Percentiles rank a stretch among this genome's conserved stretches.
phyloP scores from a whole-genome alignment of 2,797 vertebrate genomes.

The Podarcis lilfordi region DNA sequence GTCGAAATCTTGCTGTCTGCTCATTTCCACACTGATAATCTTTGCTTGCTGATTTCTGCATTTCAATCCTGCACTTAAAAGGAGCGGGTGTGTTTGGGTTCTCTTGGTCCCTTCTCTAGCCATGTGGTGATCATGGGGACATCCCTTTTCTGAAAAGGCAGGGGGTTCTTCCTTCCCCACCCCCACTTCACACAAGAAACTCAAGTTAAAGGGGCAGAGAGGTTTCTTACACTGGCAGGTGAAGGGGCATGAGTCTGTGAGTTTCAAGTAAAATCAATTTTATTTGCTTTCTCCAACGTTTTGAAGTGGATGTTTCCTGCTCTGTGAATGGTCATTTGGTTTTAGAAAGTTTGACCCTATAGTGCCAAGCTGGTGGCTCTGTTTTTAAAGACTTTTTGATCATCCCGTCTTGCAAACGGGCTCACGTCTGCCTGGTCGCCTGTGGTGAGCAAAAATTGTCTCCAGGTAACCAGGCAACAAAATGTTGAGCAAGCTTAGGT shows the following conservation, averaged over 20 bases:
- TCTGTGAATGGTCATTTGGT: not conserved
- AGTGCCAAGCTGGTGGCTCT: not conserved
- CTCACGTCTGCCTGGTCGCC: too few species aligned
- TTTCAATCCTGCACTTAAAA: not conserved
- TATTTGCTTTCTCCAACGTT: not conserved
- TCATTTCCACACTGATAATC: not conserved
- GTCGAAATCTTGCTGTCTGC: not conserved
- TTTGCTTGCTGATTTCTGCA: not conserved
- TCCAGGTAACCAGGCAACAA: not conserved
- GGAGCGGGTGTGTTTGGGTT: not conserved
- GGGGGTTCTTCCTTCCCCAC: not conserved
- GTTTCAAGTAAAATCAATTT: not conserved
- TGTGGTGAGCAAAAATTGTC: not conserved
- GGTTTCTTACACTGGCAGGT: not conserved
- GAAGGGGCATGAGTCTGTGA: not conserved
- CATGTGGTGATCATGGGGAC: not conserved
- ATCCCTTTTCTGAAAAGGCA: not conserved
- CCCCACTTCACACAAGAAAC: too few species aligned
- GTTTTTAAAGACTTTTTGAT: not conserved
- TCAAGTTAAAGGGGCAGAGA: not conserved
- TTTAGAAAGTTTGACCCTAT: too few species aligned
- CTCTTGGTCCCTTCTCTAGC: too few species aligned
- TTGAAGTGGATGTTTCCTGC: too few species aligned
- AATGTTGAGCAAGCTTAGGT: not conserved
- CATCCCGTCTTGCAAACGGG: not conserved